These are phyloP conservation scores for Drosophila macrospina DNA, from an alignment of 2,888 invertebrate genomes.

Conservation along the genomic window DNA sequence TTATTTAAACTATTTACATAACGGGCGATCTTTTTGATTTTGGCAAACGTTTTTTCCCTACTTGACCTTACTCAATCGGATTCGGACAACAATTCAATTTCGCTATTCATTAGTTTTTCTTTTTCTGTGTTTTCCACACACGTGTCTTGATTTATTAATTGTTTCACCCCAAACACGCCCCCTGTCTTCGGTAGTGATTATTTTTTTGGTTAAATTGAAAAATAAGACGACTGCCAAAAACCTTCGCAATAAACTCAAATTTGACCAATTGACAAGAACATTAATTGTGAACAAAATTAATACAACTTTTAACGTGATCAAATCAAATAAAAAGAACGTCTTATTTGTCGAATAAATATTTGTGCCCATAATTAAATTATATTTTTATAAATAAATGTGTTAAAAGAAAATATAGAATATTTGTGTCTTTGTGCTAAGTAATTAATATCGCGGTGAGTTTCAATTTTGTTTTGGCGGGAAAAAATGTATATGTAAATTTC, in stretches of 20 bases:
- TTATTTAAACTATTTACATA: conserved; percentile 13
- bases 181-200: conserved; percentile 64
- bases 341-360: conserved; percentile 34
- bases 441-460: conserved; percentile 62
- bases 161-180: conserved; percentile 31
- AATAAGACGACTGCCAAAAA: conserved; percentile 61
- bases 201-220: conserved; percentile 54
- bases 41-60: conserved; percentile 20
- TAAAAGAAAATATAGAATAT: conserved; percentile 25
- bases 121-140: conserved; percentile 56
- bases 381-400: conserved; percentile 57
- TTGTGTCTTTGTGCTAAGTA: conserved; percentile 53
- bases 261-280: conserved; percentile 70
- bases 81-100: conserved; percentile 47
- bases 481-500: conserved; percentile 19
- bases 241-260: conserved; percentile 37
- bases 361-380: conserved; percentile 30
- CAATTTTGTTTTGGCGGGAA: conserved; percentile 63
- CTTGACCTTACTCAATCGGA: conserved; percentile 48
- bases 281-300: conserved; percentile 59
- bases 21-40: conserved; percentile 2
- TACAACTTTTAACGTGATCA: conserved; percentile 52
- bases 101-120: conserved; percentile 24
- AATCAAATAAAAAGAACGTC: conserved; percentile 37
- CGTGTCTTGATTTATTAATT: conserved; percentile 64